phyloP scores from a whole-genome alignment of 2,113 vertebrate genomes.

The Theropithecus gelada region DNA sequence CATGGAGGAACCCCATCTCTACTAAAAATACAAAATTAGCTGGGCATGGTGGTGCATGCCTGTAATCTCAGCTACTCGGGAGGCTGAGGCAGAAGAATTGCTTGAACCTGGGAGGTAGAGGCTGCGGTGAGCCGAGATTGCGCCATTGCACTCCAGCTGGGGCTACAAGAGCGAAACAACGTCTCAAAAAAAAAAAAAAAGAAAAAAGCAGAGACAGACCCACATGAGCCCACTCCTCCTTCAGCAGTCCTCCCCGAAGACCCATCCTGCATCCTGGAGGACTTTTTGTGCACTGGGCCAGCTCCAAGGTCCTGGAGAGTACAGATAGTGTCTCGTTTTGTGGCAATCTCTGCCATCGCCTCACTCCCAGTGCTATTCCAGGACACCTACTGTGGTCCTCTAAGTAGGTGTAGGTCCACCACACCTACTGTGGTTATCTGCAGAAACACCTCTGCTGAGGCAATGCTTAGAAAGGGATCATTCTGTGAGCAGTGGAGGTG shows the following conservation, averaged over 20 bases:
- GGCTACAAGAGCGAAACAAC: no score
- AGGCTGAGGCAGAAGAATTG: no score
- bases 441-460: neutral
- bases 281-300: neutral
- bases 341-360: neutral
- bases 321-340: neutral
- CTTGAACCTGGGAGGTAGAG: no score
- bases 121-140: no score
- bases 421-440: no score
- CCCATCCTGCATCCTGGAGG: neutral
- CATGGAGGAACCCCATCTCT: no score
- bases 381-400: neutral
- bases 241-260: neutral
- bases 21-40: no score
- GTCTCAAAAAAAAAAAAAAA: no score
- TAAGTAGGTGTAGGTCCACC: neutral
- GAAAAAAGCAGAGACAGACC: no score
- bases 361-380: neutral
- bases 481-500: neutral
- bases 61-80: no score
- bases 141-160: no score
- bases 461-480: neutral
- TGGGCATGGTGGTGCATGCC: no score
- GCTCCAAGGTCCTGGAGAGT: neutral
- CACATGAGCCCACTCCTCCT: neutral